Base-by-base conservation (phyloP, 2,888 invertebrate species). In the Aradus depressus region DNA sequence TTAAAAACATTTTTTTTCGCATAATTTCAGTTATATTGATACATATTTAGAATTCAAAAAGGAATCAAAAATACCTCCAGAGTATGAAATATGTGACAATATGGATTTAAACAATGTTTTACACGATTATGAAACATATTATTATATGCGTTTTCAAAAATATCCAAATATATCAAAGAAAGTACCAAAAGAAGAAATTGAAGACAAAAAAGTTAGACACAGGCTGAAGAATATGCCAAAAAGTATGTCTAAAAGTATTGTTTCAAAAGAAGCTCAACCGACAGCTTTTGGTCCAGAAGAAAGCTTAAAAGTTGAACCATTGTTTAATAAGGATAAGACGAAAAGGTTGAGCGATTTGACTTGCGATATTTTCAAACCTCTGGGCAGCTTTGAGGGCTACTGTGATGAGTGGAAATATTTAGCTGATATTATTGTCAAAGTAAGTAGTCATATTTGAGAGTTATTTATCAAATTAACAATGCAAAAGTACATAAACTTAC, bases 51-150 rank as follows among this genome's bases (percentile, higher is more conserved):
- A 71, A 8, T 71, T 93, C 52, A 71, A 72, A 22, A 69, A 71
- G 18, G 93, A 93, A 67, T 85, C 88, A 0, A 78, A 77, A 35
- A 70, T 91, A 8, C 72, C 80, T 1, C 74, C 73, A 4, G 78
- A 80, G 52, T 80, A 78, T 63, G 73, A 77, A 62, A 74, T 92
- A 31, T 95, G 93, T 67, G 95, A 95, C 64, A 95, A 95, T 63
- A 79, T 95, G 51, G 91, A 92, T 66, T 70, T 95, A 64, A 85
- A 87, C 57, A 83, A 84, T 35, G 84, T 95, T 59, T 69, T 93
- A 52, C 80, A 88, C 73, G 92, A 93, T 62, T 95, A 86, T 67
- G 84, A 83, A 64, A 84, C 84, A 57, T 93, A 86, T 68, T 89
- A 86, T 67, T 77, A 81, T 62, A 72, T 86, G 37, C 81, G 87